Percentiles rank a stretch among this genome's conserved stretches.
Conservation (phyloP, 2,888 invertebrate genomes). For the Ochropacha duplaris region DNA sequence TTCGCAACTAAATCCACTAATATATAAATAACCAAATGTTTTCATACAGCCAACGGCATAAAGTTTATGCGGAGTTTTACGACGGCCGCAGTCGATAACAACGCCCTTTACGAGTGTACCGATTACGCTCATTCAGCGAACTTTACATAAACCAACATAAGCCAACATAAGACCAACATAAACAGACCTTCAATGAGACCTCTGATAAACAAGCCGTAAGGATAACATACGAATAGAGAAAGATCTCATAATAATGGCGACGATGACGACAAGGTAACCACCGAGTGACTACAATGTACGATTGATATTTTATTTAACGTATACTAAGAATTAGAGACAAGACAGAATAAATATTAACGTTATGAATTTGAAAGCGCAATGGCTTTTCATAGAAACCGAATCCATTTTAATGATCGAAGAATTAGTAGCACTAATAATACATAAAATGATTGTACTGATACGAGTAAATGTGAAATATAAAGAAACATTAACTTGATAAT, state of each 20-base stretch:
- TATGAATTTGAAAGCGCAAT: slow-evolving; percentile 10
- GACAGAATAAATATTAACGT: slow-evolving; percentile 34
- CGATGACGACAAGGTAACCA: slow-evolving; percentile 5
- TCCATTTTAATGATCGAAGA: neutral
- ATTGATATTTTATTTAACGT: slow-evolving; percentile 41
- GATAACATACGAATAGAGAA: neutral
- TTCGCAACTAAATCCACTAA: slow-evolving; percentile 70
- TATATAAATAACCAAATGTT: slow-evolving; percentile 64
- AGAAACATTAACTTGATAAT: neutral
- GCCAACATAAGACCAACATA: slow-evolving; percentile 1
- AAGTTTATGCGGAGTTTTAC: slow-evolving; percentile 60
- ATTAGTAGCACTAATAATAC: neutral
- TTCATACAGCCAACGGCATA: slow-evolving; percentile 51
- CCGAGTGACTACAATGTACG: slow-evolving; percentile 35
- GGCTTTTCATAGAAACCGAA: neutral
- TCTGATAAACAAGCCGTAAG: neutral
- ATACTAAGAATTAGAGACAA: slow-evolving; percentile 37
- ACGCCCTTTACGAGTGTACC: slow-evolving; percentile 50
- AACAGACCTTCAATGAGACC: neutral
- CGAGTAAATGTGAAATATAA: neutral
- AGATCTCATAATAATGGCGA: slow-evolving; percentile 25
- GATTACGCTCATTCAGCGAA: slow-evolving; percentile 53
- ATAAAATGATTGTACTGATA: neutral
- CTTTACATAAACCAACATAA: too few species aligned
- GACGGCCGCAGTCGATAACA: slow-evolving; percentile 53